Evolutionary conservation across 2,797 vertebrate genomes (phyloP).

Genomic region (Fundulus diaphanus): DNA sequence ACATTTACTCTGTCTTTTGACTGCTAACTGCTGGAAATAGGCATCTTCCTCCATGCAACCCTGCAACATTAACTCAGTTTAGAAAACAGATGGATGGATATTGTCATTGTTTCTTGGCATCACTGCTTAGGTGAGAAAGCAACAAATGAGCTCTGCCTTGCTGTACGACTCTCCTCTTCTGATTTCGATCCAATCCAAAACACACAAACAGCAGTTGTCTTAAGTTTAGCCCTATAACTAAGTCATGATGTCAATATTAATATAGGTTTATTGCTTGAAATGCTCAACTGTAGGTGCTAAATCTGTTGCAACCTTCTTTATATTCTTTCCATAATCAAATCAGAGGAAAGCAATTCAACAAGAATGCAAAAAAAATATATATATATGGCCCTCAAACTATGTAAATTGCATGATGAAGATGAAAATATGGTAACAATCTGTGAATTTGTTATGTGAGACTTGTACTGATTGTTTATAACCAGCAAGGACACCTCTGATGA

Average conservation of each 20-base stretch:
- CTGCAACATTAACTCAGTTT: neutral
- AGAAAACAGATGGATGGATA: neutral
- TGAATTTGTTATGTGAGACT: neutral
- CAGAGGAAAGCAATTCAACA: neutral
- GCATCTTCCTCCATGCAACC: neutral
- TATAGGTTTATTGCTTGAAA: neutral
- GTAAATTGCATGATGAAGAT: neutral
- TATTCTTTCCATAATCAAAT: neutral
- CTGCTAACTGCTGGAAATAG: conserved; percentile 1
- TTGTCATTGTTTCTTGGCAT: neutral
- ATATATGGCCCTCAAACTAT: neutral
- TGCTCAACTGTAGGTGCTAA: neutral
- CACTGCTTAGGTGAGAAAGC: no score
- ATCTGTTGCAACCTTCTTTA: no score
- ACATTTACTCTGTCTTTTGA: neutral
- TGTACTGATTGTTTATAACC: neutral
- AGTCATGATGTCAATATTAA: neutral
- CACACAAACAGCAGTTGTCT: neutral
- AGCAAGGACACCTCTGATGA: neutral
- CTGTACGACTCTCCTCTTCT: no score
- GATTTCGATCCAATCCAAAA: neutral
- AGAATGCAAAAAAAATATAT: neutral
- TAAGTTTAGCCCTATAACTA: neutral
- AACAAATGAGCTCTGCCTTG: no score
- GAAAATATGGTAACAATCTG: neutral